Base-by-base conservation (phyloP, 1,140 invertebrate species). In the Ceratosolen solmsi region DNA sequence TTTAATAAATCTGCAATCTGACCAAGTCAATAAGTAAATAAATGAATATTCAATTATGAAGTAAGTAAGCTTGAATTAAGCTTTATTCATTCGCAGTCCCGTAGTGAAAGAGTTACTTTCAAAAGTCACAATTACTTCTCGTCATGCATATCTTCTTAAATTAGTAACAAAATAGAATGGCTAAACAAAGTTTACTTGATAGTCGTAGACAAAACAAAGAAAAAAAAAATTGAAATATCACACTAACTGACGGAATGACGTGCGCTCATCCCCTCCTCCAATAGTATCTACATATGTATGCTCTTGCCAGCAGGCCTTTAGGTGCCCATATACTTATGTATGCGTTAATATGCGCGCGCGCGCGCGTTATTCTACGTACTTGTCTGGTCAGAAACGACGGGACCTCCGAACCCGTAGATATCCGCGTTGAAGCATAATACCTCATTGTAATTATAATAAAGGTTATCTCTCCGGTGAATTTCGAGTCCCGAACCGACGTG, bases 381-480 rank as follows among this genome's bases (percentile, higher is more conserved):
- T 22, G 25, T 2, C 20, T 13, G 11, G 15, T 2, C 11, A 36
- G 58, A 46, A 60, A 77, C 38, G 46, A 63, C 46, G 49, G 82
- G 84, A 86, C 86, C 86, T 83, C 54, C 82, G 86, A 86, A 84
- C 84, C 63, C 70, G 25, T 79, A 84, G 83, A 25, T 25, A 84
- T 83, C 85, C 81, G 79, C 80, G 80, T 78, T 33, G 60, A 1
- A 27, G 79, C 83, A 90, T 87, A 89, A 86, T 82, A 82, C 85
- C 87, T 89, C 89, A 90, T 90, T 90, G 85, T 90, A 90, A 90
- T 90, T 88, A 90, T 87, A 90, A 90, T 89, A 86, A 88, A 88
- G 88, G 86, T 88, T 88, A 88, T 88, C 86, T 85, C 79, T 70
- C 15, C 20, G 70, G 20, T 58, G 83, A 84, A 87, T 87, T 87